Conservation (phyloP, 2,888 invertebrate genomes). For the Meteorus colon region DNA sequence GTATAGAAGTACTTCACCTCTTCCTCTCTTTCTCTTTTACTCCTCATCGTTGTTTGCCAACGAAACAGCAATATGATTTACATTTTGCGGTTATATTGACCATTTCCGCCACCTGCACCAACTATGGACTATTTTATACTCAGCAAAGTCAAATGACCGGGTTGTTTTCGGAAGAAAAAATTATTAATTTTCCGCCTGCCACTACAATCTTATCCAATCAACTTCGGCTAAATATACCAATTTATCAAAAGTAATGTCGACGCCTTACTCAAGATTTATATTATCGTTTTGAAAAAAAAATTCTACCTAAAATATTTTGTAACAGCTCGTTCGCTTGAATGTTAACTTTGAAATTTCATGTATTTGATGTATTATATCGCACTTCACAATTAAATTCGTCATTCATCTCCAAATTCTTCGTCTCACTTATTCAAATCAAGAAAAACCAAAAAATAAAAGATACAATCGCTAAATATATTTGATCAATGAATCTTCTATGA, state of each 20-base stretch:
- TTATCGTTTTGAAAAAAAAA: not conserved
- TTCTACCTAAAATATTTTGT: not conserved
- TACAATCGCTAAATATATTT: too few relatives aligned
- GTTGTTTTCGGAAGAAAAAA: slow-evolving; percentile 55
- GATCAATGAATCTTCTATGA: too few relatives aligned
- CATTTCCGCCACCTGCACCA: slow-evolving; percentile 72
- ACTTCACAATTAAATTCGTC: too few relatives aligned
- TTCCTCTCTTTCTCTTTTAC: slow-evolving; percentile 29
- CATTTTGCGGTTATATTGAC: slow-evolving; percentile 73
- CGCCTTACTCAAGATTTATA: not conserved
- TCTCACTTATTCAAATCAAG: too few relatives aligned
- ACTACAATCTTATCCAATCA: slow-evolving; percentile 29
- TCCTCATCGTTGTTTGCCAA: slow-evolving; percentile 43
- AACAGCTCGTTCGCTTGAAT: too few relatives aligned
- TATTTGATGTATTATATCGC: too few relatives aligned
- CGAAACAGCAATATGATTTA: slow-evolving; percentile 70
- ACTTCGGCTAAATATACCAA: not conserved
- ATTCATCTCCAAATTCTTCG: too few relatives aligned
- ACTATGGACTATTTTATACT: slow-evolving; percentile 50
- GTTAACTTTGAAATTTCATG: too few relatives aligned
- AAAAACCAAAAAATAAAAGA: too few relatives aligned
- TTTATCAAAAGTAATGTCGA: not conserved
- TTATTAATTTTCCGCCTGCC: slow-evolving; percentile 61
- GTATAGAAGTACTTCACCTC: not conserved
- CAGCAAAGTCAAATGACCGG: slow-evolving; percentile 63